A percentile compares a stretch with the other conserved stretches of the same genome.
Evolutionary conservation across 2,888 invertebrate genomes (phyloP).

Genomic region (Odontothrips loti): DNA sequence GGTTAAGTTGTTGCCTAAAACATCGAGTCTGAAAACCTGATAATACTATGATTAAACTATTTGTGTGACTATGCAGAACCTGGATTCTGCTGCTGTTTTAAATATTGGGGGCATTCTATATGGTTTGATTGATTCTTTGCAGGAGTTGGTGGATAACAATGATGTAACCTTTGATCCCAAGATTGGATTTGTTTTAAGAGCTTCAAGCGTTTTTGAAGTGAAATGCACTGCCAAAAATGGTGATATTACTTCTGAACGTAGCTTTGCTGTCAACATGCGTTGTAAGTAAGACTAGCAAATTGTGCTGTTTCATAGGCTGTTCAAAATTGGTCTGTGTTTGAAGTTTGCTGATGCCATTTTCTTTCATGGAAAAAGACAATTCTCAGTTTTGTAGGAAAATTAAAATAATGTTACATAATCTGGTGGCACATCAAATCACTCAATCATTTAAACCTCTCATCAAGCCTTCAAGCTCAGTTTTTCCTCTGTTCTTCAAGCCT

Average conservation of each 20-base stretch:
- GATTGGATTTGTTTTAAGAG: neutral
- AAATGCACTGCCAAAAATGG: neutral
- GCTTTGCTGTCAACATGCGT: neutral
- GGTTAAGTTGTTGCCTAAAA: neutral
- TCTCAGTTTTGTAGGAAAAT: neutral
- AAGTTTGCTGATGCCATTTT: neutral
- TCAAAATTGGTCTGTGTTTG: neutral
- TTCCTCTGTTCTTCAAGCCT: neutral
- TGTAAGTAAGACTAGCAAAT: constrained; percentile 6
- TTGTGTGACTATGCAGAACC: neutral
- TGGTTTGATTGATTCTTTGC: constrained; percentile 6
- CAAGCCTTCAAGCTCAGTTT: neutral
- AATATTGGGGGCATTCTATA: neutral
- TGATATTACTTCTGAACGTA: neutral
- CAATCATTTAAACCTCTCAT: neutral
- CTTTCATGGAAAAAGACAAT: neutral
- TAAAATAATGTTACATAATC: neutral
- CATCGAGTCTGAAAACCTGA: neutral
- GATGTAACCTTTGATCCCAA: constrained; percentile 3
- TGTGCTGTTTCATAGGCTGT: neutral
- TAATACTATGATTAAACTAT: neutral
- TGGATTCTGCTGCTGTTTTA: neutral
- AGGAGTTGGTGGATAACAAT: neutral
- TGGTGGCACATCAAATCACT: neutral
- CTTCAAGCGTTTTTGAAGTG: neutral